Conservation (phyloP, 1,140 invertebrate species). For the Atta cephalotes region DNA sequence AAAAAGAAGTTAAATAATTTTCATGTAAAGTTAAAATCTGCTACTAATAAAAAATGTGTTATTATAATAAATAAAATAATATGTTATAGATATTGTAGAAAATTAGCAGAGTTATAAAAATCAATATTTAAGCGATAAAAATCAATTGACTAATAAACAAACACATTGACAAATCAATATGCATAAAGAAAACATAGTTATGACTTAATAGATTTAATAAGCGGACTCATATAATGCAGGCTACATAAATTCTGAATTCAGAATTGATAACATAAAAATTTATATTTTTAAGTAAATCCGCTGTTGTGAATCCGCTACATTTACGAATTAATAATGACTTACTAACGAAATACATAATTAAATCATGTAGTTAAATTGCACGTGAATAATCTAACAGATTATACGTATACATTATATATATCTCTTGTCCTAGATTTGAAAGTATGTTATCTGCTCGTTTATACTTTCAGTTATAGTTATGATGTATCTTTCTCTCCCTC, state of each 20-base stretch:
- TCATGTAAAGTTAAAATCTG: neutral
- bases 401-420: neutral
- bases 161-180: too few relatives aligned
- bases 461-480: neutral
- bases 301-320: neutral
- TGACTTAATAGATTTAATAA: constrained; percentile 7
- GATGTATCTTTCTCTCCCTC: neutral
- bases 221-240: neutral
- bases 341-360: constrained; percentile 9
- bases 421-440: constrained; percentile 1
- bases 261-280: neutral
- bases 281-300: constrained; percentile 2
- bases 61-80: neutral
- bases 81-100: neutral
- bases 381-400: constrained; percentile 1
- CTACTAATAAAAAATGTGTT: neutral
- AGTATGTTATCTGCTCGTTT: neutral
- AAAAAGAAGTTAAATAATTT: neutral
- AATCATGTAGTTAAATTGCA: constrained; percentile 24
- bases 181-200: neutral
- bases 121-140: neutral
- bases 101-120: neutral
- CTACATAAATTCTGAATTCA: neutral
- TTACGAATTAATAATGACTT: neutral
- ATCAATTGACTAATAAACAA: neutral